phyloP scores from a whole-genome alignment of 2,888 invertebrate genomes.

The Ochropacha duplaris region DNA sequence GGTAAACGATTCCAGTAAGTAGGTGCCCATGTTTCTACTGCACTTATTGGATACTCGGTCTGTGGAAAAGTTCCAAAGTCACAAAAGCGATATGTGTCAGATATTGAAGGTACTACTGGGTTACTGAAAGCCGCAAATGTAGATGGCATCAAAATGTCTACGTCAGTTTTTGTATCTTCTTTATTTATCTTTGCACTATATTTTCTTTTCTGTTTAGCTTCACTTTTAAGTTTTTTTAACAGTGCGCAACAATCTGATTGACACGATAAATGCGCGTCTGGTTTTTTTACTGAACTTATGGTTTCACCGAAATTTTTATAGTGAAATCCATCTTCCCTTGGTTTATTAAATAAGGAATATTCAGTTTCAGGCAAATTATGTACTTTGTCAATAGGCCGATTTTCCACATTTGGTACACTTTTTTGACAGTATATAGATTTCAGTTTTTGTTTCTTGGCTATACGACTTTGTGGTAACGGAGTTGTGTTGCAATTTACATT shows the following conservation, averaged over 20 bases:
- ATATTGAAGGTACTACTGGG: constrained; percentile 15
- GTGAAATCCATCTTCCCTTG: constrained; percentile 11
- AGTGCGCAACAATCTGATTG: constrained; percentile 9
- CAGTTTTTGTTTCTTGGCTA: constrained; percentile 1
- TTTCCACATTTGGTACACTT: constrained; percentile 2
- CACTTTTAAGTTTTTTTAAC: constrained; percentile 31
- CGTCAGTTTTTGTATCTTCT: constrained; percentile 5
- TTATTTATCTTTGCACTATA: constrained; percentile 12
- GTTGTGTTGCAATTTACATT: constrained; percentile 5
- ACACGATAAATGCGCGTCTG: constrained; percentile 9
- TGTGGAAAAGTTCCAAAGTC: constrained; percentile 53
- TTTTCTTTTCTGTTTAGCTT: constrained; percentile 34
- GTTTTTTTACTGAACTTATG: constrained; percentile 4
- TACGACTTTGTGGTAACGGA: neutral
- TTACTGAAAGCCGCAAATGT: neutral
- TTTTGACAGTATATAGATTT: neutral
- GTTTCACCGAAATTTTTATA: constrained; percentile 13
- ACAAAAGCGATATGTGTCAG: constrained; percentile 24
- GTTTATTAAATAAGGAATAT: constrained; percentile 31
- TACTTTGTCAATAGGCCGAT: constrained; percentile 22
- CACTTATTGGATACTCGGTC: constrained; percentile 60
- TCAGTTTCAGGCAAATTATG: constrained; percentile 56
- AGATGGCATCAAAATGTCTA: neutral
- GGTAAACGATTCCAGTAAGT: constrained; percentile 49
- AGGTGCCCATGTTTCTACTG: constrained; percentile 56